Evolutionary conservation across 2,113 vertebrate genomes (phyloP), one percentile per base, ranked within the genome.

Genomic region (Ceyx cyanopectus): DNA sequence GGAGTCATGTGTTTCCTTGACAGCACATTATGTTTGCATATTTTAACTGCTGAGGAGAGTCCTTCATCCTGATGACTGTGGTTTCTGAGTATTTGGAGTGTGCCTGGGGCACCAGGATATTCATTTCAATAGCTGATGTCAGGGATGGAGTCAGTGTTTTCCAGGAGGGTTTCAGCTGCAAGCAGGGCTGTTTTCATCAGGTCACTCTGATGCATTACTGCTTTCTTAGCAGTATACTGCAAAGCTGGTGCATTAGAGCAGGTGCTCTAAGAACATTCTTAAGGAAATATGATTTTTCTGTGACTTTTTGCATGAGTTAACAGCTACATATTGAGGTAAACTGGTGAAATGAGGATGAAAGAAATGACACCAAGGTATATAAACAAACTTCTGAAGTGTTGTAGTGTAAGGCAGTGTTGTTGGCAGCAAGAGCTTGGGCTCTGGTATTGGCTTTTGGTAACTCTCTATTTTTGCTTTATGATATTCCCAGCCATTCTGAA

Each of bases 21-120:
- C 88, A 85, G 72, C 93, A 45, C 82, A 92, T 87, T 56, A 18
- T 30, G 65, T 83, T 74, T 94, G 87, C 80, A 29, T 95, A 30
- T 95, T 93, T 94, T 63, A 68, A 56, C 7, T 78, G 76, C 65
- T 67, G 45, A 88, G 34, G 14, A 91, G 79, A 89, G 90, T 74
- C 43, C 43, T 45, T 45, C 43, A 16, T 45, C 43, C 43, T 45
- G 43, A 45, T 45, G 13, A 45, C 43, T 45, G 43, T 45, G 43
- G 43, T 45, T 45, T 45, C 43, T 45, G 43, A 45, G 43, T 16
- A 45, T 45, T 45, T 45, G 14, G 43, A 45, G 43, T 45, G 43
- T 45, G 43, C 43, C 43, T 45, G 43, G 43, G 43, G 43, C 43
- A 45, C 43, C 43, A 45, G 43, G 43, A 45, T 45, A 45, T 45